Percentiles rank a stretch among this genome's conserved stretches.
These are phyloP conservation scores for Balanococcus diminutus DNA, from an alignment of 2,888 invertebrate species.

Conservation along the genomic window DNA sequence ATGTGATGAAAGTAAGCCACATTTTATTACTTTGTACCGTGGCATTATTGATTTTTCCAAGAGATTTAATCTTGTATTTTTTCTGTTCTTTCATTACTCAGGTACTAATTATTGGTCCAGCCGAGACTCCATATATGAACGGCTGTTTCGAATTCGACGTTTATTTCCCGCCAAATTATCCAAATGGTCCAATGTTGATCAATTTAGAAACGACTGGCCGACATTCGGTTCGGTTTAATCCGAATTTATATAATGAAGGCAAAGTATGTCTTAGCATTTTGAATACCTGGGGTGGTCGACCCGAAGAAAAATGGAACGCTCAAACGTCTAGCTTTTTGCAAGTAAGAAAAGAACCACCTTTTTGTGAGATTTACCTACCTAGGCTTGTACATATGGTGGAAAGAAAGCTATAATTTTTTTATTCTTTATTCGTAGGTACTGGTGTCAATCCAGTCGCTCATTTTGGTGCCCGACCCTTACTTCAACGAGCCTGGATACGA, in stretches of 20 bases:
- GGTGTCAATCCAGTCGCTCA: conserved; percentile 90
- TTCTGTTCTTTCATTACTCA: conserved; percentile 70
- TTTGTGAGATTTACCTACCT: too few species aligned
- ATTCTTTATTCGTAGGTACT: conserved; percentile 76
- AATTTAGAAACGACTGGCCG: conserved; percentile 89
- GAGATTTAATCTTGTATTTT: background rate
- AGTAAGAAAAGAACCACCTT: conserved; percentile 64
- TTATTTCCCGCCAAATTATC: conserved; percentile 79
- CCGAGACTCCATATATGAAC: conserved; percentile 89
- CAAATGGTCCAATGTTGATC: conserved; percentile 87
- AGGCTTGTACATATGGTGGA: too few species aligned
- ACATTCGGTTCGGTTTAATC: conserved; percentile 88
- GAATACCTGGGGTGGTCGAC: conserved; percentile 95
- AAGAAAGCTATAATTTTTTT: too few species aligned
- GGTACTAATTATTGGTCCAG: conserved; percentile 90
- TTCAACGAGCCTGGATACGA: conserved; percentile 96
- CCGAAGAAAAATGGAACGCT: conserved; percentile 92
- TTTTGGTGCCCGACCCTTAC: conserved; percentile 90
- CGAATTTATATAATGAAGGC: conserved; percentile 92
- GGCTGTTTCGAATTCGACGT: conserved; percentile 92
- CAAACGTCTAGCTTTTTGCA: conserved; percentile 90
- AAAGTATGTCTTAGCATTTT: conserved; percentile 93
- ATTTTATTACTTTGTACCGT: background rate
- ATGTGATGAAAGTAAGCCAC: conserved; percentile 84
- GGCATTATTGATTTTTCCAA: background rate